Evolutionary conservation across 1,140 invertebrate genomes (phyloP).

Genomic region (Drosophila nikananu): DNA sequence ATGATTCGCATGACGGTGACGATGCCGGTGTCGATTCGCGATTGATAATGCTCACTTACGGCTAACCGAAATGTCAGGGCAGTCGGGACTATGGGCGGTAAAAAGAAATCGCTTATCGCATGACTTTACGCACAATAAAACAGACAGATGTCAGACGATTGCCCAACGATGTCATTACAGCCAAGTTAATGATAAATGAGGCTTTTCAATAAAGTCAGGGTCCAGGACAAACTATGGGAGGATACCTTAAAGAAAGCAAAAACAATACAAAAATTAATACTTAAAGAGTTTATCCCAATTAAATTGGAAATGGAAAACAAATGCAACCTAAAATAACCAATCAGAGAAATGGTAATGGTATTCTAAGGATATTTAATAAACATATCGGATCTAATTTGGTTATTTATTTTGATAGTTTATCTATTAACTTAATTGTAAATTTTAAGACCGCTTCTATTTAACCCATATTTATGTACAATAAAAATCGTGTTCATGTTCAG

Average conservation of each 20-base stretch:
- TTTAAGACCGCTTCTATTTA: not conserved
- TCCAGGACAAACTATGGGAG: not conserved
- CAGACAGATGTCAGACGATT: conserved; percentile 54
- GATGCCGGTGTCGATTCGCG: conserved; percentile 51
- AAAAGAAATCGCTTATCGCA: conserved; percentile 65
- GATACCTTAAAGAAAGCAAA: not conserved
- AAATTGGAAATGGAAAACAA: not conserved
- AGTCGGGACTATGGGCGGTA: conserved; percentile 25
- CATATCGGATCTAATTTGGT: too few relatives aligned
- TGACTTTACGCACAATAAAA: conserved; percentile 72
- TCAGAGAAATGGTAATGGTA: not conserved
- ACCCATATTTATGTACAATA: not conserved
- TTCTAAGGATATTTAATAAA: too few relatives aligned
- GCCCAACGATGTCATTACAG: conserved; percentile 47
- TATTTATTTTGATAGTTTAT: not conserved
- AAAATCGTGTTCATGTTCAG: not conserved
- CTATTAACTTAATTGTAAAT: not conserved
- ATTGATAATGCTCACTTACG: conserved; percentile 72
- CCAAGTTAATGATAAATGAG: conserved; percentile 20
- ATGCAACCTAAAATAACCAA: not conserved
- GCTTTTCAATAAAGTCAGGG: not conserved
- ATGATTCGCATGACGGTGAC: conserved; percentile 44
- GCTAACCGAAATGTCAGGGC: conserved; percentile 58
- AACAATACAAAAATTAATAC: not conserved
- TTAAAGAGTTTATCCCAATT: not conserved